Conservation (phyloP, 2,797 vertebrate genomes). For the Sebastes iracundus region DNA sequence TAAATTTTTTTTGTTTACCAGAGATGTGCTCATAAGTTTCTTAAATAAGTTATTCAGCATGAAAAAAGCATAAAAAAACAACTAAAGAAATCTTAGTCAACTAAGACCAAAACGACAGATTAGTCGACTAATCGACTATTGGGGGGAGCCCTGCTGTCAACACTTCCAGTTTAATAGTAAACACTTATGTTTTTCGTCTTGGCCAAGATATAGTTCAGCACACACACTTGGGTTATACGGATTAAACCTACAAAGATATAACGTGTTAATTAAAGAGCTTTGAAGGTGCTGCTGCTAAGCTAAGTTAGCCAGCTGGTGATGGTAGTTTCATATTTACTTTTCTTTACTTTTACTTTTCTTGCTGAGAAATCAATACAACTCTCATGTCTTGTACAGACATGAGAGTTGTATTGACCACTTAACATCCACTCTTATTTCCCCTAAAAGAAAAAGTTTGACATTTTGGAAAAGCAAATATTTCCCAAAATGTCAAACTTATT, state of each 20-base stretch:
- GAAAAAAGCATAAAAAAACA: too few species aligned
- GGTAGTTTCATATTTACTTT: not conserved
- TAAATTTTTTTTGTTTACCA: too few species aligned
- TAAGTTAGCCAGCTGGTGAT: not conserved
- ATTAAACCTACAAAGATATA: not conserved
- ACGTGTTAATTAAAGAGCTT: not conserved
- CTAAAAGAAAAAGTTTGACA: too few species aligned
- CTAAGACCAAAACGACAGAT: too few species aligned
- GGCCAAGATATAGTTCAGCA: not conserved
- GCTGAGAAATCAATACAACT: too few species aligned
- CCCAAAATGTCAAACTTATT: not conserved
- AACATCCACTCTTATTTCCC: too few species aligned
- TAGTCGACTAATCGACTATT: too few species aligned
- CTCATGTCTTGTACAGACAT: not conserved
- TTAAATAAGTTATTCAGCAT: too few species aligned
- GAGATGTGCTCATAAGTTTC: too few species aligned
- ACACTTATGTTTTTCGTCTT: not conserved
- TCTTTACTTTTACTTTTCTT: too few species aligned
- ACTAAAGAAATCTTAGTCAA: too few species aligned
- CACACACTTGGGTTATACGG: not conserved
- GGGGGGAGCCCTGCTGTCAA: not conserved
- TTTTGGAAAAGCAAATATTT: not conserved
- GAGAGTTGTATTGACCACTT: not conserved
- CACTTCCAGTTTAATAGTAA: not conserved
- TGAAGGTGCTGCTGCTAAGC: not conserved